Evolutionary conservation across 2,888 invertebrate genomes (phyloP), one percentile per base, ranked within the genome.

Genomic region (Netelia fuscicornis): DNA sequence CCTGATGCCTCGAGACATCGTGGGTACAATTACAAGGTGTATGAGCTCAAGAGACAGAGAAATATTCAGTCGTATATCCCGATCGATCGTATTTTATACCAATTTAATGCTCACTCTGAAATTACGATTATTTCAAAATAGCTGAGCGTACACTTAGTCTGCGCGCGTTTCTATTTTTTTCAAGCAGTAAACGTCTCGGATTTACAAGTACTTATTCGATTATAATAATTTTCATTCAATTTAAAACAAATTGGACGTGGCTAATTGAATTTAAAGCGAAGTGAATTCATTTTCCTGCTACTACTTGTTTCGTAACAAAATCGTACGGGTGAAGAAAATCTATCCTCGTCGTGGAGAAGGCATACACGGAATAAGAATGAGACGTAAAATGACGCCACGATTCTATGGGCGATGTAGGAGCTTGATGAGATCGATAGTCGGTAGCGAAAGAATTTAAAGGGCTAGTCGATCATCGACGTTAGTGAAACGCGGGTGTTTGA

Each of bases 1-100:
- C 79, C 85, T 83, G 83, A 76, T 76, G 54, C 77, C 71, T 79
- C 71, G 58, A 79, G 67, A 71, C 70, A 84, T 68, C 79, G 58
- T 48, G 70, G 75, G 71, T 79, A 78, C 70, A 82, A 85, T 78
- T 78, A 82, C 74, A 78, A 64, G 48, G 52, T 76, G 71, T 67
- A 81, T 44, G 37, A 77, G 67, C 30, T 58, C 70, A 20, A 70
- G 17, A 64, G 25, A 56, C 70, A 52, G 42, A 65, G 37, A 62
- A 77, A 75, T 52, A 68, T 44, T 52, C 71, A 62, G 42, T 77
- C 65, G 48, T 52, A 56, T 13, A n/a, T 52, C 17, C 17, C 48
- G 25, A 52, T 23, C 44, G 44, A 3, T 9, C 67, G 25, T 54
- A 52, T 52, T 20, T 56, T 80, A 17, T 20, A 65, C 8, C 37